These are phyloP conservation scores for Anorthoa munda DNA, from an alignment of 2,888 invertebrate genomes.

Conservation along the genomic window DNA sequence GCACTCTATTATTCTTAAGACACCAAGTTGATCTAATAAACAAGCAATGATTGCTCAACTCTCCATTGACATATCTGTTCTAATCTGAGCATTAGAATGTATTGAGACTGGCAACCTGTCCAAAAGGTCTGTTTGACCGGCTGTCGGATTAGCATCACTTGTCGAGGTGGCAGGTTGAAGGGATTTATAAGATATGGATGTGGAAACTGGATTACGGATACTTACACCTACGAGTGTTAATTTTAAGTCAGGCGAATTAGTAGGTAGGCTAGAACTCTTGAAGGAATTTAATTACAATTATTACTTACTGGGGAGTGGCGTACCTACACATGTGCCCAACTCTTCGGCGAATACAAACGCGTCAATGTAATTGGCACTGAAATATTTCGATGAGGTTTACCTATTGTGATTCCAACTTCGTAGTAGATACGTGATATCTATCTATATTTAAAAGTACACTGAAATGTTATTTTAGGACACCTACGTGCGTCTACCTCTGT, in stretches of 20 bases:
- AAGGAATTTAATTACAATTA: not conserved
- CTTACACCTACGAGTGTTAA: slow-evolving; percentile 6
- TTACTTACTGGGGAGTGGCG: too few species aligned
- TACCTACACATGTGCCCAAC: too few species aligned
- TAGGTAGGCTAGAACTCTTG: not conserved
- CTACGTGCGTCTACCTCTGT: not conserved
- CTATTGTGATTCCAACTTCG: too few species aligned
- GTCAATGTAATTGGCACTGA: too few species aligned
- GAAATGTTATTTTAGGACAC: too few species aligned
- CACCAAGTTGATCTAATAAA: slow-evolving; percentile 28
- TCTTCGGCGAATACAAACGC: too few species aligned
- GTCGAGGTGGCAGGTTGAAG: slow-evolving; percentile 44
- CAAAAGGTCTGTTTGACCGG: slow-evolving; percentile 64
- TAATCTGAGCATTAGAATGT: slow-evolving; percentile 51
- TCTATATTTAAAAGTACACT: too few species aligned
- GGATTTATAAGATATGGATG: slow-evolving; percentile 29
- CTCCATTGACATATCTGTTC: slow-evolving; percentile 35
- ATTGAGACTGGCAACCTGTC: slow-evolving; percentile 45
- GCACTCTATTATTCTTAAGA: slow-evolving; percentile 24
- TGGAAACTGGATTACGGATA: slow-evolving; percentile 15
- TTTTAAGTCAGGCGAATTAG: not conserved
- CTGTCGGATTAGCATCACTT: slow-evolving; percentile 69
- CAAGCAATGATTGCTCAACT: slow-evolving; percentile 44
- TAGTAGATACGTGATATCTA: too few species aligned
- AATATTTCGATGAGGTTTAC: not conserved